Conservation (phyloP, 1,140 invertebrate genomes). For the Drosophila subobscura region DNA sequence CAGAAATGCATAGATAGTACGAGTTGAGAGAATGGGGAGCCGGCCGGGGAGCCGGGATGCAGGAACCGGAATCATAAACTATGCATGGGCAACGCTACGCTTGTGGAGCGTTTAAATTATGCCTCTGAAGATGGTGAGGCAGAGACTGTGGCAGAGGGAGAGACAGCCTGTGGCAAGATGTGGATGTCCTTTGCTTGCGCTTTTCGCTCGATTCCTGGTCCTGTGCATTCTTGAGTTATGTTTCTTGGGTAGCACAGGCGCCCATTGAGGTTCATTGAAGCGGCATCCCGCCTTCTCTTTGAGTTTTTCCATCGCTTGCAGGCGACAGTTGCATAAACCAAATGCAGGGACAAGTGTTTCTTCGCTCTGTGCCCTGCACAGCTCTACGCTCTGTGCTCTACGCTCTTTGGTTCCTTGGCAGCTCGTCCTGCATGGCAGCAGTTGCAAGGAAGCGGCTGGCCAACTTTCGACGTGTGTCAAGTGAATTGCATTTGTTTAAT, state of each 20-base stretch:
- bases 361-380: constrained; percentile 9
- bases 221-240: constrained; percentile 67
- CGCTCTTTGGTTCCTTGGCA: constrained; percentile 18
- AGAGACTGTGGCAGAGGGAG: neutral
- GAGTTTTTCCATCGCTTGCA: constrained; percentile 57
- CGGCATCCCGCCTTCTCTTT: constrained; percentile 23
- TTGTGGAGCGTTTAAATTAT: constrained; percentile 54
- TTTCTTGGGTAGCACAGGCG: constrained; percentile 42
- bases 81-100: constrained; percentile 53
- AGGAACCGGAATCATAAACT: constrained; percentile 42
- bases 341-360: constrained; percentile 58
- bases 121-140: constrained; percentile 29
- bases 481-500: constrained; percentile 64
- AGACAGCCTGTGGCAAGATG: constrained; percentile 24
- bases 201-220: constrained; percentile 50
- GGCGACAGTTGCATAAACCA: constrained; percentile 66
- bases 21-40: constrained; percentile 5
- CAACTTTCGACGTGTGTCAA: constrained; percentile 40
- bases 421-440: constrained; percentile 17
- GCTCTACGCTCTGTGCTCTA: neutral
- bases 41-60: neutral
- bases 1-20: constrained; percentile 34
- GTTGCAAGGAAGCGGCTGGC: constrained; percentile 21
- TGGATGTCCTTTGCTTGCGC: constrained; percentile 46
- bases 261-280: constrained; percentile 69